Percentiles rank a stretch among this genome's conserved stretches.
Conservation (phyloP, 2,888 invertebrate genomes). For the Clanis bilineata region DNA sequence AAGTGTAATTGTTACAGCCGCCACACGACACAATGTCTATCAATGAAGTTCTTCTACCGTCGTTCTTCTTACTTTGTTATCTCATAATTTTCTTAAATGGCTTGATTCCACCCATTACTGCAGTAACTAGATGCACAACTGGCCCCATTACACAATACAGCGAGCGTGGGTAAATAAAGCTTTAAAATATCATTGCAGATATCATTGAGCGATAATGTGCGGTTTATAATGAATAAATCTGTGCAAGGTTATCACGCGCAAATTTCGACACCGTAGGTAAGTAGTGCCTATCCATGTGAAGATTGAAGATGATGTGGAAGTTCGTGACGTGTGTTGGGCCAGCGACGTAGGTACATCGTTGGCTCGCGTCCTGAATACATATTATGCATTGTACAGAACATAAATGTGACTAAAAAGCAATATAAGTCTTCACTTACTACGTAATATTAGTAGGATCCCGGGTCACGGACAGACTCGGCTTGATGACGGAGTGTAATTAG, state of each 20-base stretch:
- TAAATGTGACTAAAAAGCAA: conserved; percentile 25
- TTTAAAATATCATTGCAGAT: no score
- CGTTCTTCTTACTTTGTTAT: no score
- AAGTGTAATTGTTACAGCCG: no score
- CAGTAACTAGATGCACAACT: no score
- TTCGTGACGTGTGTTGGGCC: neutral
- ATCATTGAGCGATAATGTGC: neutral
- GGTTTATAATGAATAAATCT: conserved; percentile 6
- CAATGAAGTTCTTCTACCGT: no score
- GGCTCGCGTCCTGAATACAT: conserved; percentile 41
- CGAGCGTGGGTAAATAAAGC: conserved; percentile 1
- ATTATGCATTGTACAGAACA: conserved; percentile 5
- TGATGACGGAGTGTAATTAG: conserved; percentile 5
- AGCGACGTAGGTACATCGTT: conserved; percentile 4
- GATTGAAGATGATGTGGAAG: neutral
- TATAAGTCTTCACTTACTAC: no score
- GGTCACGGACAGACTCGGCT: conserved; percentile 27
- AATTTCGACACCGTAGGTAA: conserved; percentile 4
- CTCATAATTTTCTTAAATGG: no score
- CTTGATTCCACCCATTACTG: no score
- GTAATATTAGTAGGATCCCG: conserved; percentile 26
- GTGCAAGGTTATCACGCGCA: neutral
- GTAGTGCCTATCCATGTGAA: conserved; percentile 4
- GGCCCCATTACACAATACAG: no score
- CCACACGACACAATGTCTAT: no score